Percentiles rank a stretch among this genome's conserved stretches.
phyloP scores from a whole-genome alignment of 2,888 invertebrate species.

The Pachycephus smyrnensis region DNA sequence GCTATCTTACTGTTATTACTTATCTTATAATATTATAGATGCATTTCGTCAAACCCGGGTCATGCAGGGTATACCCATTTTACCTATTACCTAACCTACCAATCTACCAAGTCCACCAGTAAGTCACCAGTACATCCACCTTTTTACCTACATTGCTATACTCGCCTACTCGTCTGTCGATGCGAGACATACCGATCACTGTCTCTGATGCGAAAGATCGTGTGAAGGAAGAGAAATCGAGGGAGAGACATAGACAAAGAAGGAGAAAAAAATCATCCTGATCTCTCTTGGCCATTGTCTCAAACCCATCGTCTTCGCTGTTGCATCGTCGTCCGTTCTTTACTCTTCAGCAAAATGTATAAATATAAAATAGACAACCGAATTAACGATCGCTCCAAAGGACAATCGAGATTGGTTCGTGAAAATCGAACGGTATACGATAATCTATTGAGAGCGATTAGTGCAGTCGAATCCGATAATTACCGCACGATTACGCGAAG shows the following conservation, averaged over 20 bases:
- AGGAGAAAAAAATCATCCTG: slow-evolving; percentile 7
- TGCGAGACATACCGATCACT: background rate
- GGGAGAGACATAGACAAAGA: background rate
- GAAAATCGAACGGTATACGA: background rate
- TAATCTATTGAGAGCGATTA: background rate
- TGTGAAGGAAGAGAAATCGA: background rate
- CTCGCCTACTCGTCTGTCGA: background rate
- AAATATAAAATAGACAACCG: background rate
- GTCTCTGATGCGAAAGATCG: background rate
- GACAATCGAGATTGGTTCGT: background rate
- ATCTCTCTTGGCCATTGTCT: background rate
- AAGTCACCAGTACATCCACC: background rate
- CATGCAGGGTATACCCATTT: slow-evolving; percentile 58
- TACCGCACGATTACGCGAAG: no score
- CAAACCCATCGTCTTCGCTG: background rate
- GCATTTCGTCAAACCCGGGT: slow-evolving; percentile 50
- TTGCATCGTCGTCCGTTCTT: background rate
- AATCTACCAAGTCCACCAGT: background rate
- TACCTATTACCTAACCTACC: background rate
- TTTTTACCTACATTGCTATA: background rate
- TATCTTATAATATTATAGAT: slow-evolving; percentile 2
- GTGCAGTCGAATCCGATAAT: background rate
- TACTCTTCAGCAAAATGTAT: background rate
- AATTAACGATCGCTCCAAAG: background rate
- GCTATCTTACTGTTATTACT: slow-evolving; percentile 1